A percentile compares a stretch with the other conserved stretches of the same genome.
Conservation (phyloP, 1,140 invertebrate genomes). For the Drosophila arizonae region DNA sequence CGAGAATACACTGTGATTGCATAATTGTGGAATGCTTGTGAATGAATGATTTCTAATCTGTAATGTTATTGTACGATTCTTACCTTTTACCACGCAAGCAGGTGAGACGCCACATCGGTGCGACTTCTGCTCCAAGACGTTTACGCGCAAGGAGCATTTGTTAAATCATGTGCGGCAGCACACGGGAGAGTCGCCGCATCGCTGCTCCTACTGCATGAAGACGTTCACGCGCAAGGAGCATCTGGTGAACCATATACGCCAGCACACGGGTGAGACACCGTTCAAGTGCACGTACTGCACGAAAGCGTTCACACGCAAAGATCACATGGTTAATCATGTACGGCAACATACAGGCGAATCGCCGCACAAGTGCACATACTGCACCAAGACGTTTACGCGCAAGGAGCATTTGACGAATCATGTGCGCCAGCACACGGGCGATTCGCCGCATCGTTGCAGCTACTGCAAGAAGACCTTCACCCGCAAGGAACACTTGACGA, state of each 20-base stretch:
- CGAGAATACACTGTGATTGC: too few species aligned
- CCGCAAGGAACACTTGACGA: slow-evolving; percentile 94
- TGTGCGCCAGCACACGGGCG: slow-evolving; percentile 90
- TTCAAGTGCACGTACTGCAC: slow-evolving; percentile 93
- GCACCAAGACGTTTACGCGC: slow-evolving; percentile 91
- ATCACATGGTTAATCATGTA: slow-evolving; percentile 88
- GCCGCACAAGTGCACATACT: slow-evolving; percentile 90
- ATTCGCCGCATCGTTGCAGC: slow-evolving; percentile 89
- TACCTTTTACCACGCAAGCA: slow-evolving; percentile 70
- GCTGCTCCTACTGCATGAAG: slow-evolving; percentile 88
- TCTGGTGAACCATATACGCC: slow-evolving; percentile 90
- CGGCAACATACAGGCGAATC: slow-evolving; percentile 95
- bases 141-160: slow-evolving; percentile 92
- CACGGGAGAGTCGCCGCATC: slow-evolving; percentile 86
- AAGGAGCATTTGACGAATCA: slow-evolving; percentile 88
- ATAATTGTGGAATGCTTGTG: not conserved
- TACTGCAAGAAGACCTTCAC: slow-evolving; percentile 91
- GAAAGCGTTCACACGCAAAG: slow-evolving; percentile 94
- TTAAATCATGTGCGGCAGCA: slow-evolving; percentile 92
- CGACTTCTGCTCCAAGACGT: slow-evolving; percentile 92
- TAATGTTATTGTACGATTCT: slow-evolving; percentile 52
- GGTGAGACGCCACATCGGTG: slow-evolving; percentile 94
- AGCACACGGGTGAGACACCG: slow-evolving; percentile 93
- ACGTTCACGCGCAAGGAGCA: slow-evolving; percentile 90
- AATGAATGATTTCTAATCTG: slow-evolving; percentile 74